These are phyloP conservation scores for Acropternis orthonyx DNA, from an alignment of 2,797 vertebrate species.

Conservation along the genomic window DNA sequence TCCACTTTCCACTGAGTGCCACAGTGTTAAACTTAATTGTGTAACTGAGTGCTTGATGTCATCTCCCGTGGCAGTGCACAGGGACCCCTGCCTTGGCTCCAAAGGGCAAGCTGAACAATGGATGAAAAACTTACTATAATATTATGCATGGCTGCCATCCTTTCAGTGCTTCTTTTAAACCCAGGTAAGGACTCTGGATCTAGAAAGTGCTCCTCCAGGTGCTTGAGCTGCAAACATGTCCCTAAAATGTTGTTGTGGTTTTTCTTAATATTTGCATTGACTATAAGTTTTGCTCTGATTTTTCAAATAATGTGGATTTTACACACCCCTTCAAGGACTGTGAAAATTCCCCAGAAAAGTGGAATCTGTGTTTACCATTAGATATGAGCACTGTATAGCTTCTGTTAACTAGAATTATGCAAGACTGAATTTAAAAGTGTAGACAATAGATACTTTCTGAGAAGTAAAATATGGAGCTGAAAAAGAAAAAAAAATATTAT, in stretches of 20 bases:
- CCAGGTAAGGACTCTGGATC: background rate
- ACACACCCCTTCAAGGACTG: background rate
- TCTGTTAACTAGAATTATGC: background rate
- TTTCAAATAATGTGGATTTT: background rate
- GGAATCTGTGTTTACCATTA: background rate
- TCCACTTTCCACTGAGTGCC: background rate
- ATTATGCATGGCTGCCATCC: background rate
- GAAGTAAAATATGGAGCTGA: background rate
- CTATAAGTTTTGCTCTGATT: background rate
- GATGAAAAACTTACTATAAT: background rate
- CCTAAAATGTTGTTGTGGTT: background rate
- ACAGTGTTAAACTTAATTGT: background rate
- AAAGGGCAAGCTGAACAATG: background rate
- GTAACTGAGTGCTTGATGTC: background rate
- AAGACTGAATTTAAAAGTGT: background rate
- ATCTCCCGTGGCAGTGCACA: background rate
- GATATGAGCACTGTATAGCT: background rate
- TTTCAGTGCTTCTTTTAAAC: background rate
- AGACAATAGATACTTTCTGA: background rate
- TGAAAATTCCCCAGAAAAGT: background rate
- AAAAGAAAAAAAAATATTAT: background rate
- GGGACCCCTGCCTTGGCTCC: background rate
- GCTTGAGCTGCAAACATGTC: background rate
- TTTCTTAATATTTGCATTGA: background rate
- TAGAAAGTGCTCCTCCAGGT: background rate